Conservation (phyloP, 2,888 invertebrate genomes). For the Alentia gelatinosa region DNA sequence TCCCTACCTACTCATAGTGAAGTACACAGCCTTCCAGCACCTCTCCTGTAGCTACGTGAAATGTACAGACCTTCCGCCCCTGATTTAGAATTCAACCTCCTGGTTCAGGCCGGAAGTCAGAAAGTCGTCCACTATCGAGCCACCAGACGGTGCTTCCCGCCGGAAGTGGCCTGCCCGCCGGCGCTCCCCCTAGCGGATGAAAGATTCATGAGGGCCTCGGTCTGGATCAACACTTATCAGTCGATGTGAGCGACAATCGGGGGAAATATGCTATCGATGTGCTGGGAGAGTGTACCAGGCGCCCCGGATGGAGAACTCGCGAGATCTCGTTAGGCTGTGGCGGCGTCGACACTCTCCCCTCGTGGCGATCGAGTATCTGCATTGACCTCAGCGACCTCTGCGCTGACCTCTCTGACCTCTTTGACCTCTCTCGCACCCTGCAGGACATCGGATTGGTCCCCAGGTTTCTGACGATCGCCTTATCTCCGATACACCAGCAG, state of each 20-base stretch:
- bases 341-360: no score
- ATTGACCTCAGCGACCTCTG: no score
- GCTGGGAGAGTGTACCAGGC: not conserved
- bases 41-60: not conserved
- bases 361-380: no score
- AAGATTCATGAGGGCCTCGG: not conserved
- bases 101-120: not conserved
- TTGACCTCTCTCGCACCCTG: no score
- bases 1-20: not conserved
- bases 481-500: no score
- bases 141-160: not conserved
- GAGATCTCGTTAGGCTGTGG: no score
- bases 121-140: not conserved
- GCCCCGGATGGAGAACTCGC: no score
- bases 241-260: not conserved
- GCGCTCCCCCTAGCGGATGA: not conserved
- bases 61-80: no score
- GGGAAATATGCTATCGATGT: not conserved
- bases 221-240: not conserved
- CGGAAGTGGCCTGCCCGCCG: not conserved
- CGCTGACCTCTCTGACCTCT: no score
- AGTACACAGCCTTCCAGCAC: no score
- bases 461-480: no score
- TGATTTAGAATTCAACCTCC: not conserved
- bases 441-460: no score